phyloP scores from a whole-genome alignment of 1,140 invertebrate genomes.

The Meloidogyne exigua region DNA sequence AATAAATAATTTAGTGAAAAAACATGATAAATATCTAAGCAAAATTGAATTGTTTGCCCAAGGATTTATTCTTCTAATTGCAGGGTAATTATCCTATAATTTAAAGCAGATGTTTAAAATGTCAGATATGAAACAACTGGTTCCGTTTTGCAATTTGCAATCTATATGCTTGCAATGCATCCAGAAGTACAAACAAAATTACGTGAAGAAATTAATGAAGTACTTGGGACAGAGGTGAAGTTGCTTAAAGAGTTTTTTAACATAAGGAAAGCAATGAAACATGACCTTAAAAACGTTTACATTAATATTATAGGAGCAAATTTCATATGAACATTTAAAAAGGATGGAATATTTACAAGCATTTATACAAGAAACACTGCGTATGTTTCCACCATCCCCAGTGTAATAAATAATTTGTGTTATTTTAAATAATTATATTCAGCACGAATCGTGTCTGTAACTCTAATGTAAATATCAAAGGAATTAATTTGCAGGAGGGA shows the following conservation, averaged over 20 bases:
- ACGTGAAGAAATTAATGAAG: conserved; percentile 24
- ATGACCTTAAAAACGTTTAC: too few species aligned
- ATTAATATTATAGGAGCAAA: conserved; percentile 22
- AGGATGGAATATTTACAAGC: conserved; percentile 24
- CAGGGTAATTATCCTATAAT: conserved; percentile 17
- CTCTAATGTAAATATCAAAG: conserved; percentile 18
- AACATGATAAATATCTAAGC: conserved; percentile 24
- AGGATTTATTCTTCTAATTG: conserved; percentile 25
- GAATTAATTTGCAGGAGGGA: conserved; percentile 29
- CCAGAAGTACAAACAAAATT: conserved; percentile 55
- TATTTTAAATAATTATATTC: not conserved
- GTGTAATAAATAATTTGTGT: not conserved
- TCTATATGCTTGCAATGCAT: conserved; percentile 57
- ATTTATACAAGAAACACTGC: conserved; percentile 37
- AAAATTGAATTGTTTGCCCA: conserved; percentile 34
- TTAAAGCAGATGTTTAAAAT: not conserved
- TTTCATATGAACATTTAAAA: conserved; percentile 29
- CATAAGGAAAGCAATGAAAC: too few species aligned
- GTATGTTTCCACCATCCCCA: conserved; percentile 33
- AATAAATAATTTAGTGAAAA: not conserved
- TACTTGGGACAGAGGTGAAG: conserved; percentile 27
- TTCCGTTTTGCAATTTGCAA: conserved; percentile 44
- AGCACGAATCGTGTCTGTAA: conserved; percentile 29
- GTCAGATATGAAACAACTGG: conserved; percentile 62
- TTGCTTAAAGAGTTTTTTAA: too few species aligned